phyloP scores from a whole-genome alignment of 2,797 vertebrate species.

The Potorous gilbertii region DNA sequence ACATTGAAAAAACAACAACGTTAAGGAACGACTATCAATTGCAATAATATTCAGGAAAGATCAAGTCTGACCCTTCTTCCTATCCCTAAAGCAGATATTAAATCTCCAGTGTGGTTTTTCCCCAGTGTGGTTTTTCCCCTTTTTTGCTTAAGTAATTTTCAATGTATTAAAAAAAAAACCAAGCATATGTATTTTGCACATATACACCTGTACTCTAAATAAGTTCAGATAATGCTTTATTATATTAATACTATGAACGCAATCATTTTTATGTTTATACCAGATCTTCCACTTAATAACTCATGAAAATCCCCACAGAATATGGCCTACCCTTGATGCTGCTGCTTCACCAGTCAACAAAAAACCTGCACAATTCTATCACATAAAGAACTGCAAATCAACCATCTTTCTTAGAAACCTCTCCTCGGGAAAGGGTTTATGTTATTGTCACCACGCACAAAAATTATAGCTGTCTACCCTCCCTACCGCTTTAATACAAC shows the following conservation, averaged over 20 bases:
- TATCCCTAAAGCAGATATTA: not conserved
- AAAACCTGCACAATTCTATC: not conserved
- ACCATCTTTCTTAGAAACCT: not conserved
- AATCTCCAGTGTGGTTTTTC: not conserved
- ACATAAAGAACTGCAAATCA: not conserved
- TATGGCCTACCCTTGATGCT: not conserved
- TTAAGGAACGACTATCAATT: not conserved
- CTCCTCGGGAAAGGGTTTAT: not conserved
- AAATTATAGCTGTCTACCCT: not conserved
- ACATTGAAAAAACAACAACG: not conserved
- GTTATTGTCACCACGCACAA: not conserved
- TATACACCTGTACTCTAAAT: not conserved
- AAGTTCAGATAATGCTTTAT: not conserved
- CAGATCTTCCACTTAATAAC: not conserved
- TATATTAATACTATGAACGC: not conserved
- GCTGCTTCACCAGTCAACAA: not conserved
- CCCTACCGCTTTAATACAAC: not conserved
- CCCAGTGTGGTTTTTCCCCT: not conserved
- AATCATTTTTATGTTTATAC: not conserved
- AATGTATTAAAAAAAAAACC: not conserved
- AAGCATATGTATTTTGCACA: not conserved
- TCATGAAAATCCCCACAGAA: not conserved
- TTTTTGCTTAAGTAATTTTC: not conserved
- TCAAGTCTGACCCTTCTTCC: not conserved
- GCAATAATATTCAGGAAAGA: not conserved